Percentiles rank a stretch among this genome's conserved stretches.
phyloP scores from a whole-genome alignment of 2,888 invertebrate species.

The Thera obeliscata region DNA sequence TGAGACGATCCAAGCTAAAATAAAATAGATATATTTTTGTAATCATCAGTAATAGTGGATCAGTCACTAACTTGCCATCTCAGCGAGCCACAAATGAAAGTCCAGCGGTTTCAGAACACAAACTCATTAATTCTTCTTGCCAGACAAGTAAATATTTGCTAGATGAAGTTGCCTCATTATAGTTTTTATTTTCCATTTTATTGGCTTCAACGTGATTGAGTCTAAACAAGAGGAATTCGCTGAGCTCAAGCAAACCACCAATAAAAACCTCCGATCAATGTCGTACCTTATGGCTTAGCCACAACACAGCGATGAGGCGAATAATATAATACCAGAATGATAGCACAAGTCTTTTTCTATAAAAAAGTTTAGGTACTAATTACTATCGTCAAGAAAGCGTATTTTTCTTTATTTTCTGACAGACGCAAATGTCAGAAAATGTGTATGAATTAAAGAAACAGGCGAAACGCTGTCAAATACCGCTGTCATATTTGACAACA shows the following conservation, averaged over 20 bases:
- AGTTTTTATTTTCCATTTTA: slow-evolving; percentile 76
- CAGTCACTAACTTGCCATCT: slow-evolving; percentile 58
- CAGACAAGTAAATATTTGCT: slow-evolving; percentile 74
- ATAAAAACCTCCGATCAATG: slow-evolving; percentile 71
- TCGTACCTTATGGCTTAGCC: slow-evolving; percentile 45
- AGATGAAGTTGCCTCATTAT: slow-evolving; percentile 73
- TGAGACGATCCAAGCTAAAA: too few relatives aligned
- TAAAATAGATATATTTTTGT: neutral
- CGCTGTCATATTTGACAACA: too few relatives aligned
- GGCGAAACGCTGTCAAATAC: too few relatives aligned
- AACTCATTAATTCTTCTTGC: slow-evolving; percentile 42
- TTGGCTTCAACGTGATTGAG: slow-evolving; percentile 64
- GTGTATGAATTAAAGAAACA: too few relatives aligned
- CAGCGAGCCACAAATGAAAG: slow-evolving; percentile 44
- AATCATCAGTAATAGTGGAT: slow-evolving; percentile 27
- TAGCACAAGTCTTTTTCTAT: too few relatives aligned
- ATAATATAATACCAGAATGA: too few relatives aligned
- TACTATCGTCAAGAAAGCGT: too few relatives aligned
- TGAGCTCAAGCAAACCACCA: slow-evolving; percentile 60
- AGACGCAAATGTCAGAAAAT: too few relatives aligned
- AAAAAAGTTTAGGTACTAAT: too few relatives aligned
- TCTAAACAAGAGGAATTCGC: slow-evolving; percentile 71
- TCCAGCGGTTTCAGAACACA: slow-evolving; percentile 34
- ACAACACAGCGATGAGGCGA: neutral
- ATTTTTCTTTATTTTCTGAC: too few relatives aligned